Evolutionary conservation across 2,888 invertebrate species (phyloP), one percentile per base, ranked within the genome.

Genomic region (Aricia artaxerxes): DNA sequence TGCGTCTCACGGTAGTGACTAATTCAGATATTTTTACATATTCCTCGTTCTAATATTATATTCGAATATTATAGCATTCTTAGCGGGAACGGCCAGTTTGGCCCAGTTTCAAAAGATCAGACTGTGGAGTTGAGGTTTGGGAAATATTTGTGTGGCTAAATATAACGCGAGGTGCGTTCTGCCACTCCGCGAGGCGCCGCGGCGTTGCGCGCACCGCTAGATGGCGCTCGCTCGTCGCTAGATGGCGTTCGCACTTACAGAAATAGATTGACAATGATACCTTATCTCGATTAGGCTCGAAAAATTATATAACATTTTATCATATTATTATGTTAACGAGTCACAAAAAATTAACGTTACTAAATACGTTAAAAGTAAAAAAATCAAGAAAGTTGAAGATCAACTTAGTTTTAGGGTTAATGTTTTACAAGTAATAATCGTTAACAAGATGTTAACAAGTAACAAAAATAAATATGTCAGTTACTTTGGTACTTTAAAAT

Each of bases 11-110:
- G 86, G 87, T 84, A 85, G 87, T 93, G 93, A 93, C 90, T 93
- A 91, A 92, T 87, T 88, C 89, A 86, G 92, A 90, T 93, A 94
- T 93, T 92, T 94, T 93, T 84, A 88, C 89, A 88, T 88, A 90
- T 88, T 90, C 89, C 89, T 83, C 86, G 82, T 83, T 89, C 94
- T 94, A 94, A 92, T 93, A 93, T 92, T 94, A 92, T 92, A 93
- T 93, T 94, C 92, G 86, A 92, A 93, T 93, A 93, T 93, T 94
- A 93, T 92, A 91, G 92, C 92, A 94, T 93, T 94, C 92, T 92
- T 89, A 90, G 89, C 90, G 90, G 87, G 91, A 89, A 90, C 91
- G 90, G 88, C 87, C 90, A 91, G 89, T 92, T 94, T 94, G 94
- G 94, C 94, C 94, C 94, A 94, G 92, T 91, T 94, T 94, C 94